Evolutionary conservation across 2,797 vertebrate species (phyloP), one percentile per base, ranked within the genome.

Genomic region (Danionella dracula): DNA sequence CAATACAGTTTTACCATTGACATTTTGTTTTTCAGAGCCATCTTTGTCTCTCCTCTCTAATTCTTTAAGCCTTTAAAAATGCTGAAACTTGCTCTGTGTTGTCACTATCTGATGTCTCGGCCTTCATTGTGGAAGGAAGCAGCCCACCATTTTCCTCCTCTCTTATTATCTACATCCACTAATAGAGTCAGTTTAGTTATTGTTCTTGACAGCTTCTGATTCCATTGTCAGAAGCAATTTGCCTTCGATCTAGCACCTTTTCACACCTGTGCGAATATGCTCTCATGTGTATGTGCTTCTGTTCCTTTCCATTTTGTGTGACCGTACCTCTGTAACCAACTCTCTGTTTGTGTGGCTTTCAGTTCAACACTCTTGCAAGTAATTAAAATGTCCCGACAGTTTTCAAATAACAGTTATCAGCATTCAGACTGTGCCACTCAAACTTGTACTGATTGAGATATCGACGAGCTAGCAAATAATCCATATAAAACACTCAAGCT

Each of bases 161-260:
- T 84, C 88, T 82, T 82, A 85, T 42, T 37, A 76, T 86, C 88
- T 53, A 85, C 79, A 84, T 85, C 86, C 85, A 79, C 77, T 68
- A 89, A 89, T 88, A 84, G 86, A 85, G 87, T 85, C 83, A 85
- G 86, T 88, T 85, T 84, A 91, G 84, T 75, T 90, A 93, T 92
- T 86, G 83, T 88, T 83, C 91, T 90, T 91, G 92, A 92, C 92
- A 92, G 90, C 84, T 90, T 91, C 91, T 91, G 88, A 90, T 92
- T 91, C 88, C 79, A 82, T 84, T 91, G 90, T 92, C 92, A 91
- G 82, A 91, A 90, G 84, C 88, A 92, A 92, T 93, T 92, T 92
- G 84, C 83, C 84, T 90, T 89, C 87, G 85, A 89, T 91, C 91
- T 88, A 83, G 6, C 44, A 82, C 87, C 87, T 88, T 86, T 87